Conservation (phyloP, 1,140 invertebrate species). For the Argopecten irradians region DNA sequence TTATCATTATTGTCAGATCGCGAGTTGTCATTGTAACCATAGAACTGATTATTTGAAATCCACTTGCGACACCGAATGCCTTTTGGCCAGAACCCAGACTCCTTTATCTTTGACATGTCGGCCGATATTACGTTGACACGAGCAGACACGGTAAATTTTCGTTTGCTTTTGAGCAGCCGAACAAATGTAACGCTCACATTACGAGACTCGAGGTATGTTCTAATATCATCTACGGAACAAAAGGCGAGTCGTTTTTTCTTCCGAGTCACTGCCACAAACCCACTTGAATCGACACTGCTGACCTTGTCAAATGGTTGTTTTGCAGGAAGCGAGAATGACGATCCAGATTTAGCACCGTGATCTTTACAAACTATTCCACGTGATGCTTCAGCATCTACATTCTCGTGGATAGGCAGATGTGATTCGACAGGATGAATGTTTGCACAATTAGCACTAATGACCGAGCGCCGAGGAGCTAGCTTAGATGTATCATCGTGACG, state of each 20-base stretch:
- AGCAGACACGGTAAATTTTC: background rate
- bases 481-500: too few species aligned
- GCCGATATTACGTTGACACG: background rate
- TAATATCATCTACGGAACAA: background rate
- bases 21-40: background rate
- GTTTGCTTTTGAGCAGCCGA: background rate
- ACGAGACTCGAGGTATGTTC: background rate
- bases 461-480: too few species aligned
- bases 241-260: background rate
- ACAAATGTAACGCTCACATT: background rate
- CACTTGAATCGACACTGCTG: too few species aligned
- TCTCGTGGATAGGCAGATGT: too few species aligned
- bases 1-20: background rate
- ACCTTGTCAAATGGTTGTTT: too few species aligned
- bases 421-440: too few species aligned
- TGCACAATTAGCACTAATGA: too few species aligned
- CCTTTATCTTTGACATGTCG: background rate
- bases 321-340: too few species aligned
- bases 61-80: background rate
- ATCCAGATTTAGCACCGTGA: too few species aligned
- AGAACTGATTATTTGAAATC: background rate
- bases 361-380: too few species aligned
- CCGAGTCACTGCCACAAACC: background rate
- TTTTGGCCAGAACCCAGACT: background rate
- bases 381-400: too few species aligned